These are phyloP conservation scores for Stenurella melanura DNA, from an alignment of 2,888 invertebrate species.

Conservation along the genomic window DNA sequence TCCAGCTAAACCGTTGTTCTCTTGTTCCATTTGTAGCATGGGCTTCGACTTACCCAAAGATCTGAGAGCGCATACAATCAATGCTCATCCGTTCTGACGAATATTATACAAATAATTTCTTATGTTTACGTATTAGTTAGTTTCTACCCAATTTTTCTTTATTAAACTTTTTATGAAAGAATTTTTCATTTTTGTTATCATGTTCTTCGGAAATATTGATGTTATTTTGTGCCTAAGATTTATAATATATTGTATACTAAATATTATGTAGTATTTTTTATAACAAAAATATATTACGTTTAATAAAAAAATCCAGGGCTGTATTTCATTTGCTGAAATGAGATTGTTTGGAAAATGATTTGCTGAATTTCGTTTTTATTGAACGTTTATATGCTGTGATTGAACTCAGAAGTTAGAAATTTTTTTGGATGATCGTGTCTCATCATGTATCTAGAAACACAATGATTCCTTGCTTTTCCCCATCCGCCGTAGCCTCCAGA, in stretches of 20 bases:
- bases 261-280: slow-evolving; percentile 46
- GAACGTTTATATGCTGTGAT: too few relatives aligned
- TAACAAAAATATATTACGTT: slow-evolving; percentile 37
- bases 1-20: slow-evolving; percentile 71
- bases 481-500: too few relatives aligned
- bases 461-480: too few relatives aligned
- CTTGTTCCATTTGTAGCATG: slow-evolving; percentile 77
- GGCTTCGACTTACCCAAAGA: slow-evolving; percentile 70
- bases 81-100: slow-evolving; percentile 70
- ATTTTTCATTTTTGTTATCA: slow-evolving; percentile 25
- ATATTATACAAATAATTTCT: slow-evolving; percentile 48
- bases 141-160: slow-evolving; percentile 13
- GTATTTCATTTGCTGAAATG: not conserved
- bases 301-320: slow-evolving; percentile 13
- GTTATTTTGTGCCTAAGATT: slow-evolving; percentile 54
- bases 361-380: too few relatives aligned
- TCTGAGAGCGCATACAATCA: slow-evolving; percentile 70
- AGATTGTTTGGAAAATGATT: not conserved
- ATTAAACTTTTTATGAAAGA: slow-evolving; percentile 23
- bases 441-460: too few relatives aligned
- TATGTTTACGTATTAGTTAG: slow-evolving; percentile 8
- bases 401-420: too few relatives aligned
- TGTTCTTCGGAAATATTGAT: slow-evolving; percentile 34
- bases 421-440: too few relatives aligned
- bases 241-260: slow-evolving; percentile 40